Conservation (phyloP, 2,113 vertebrate species). For the Scytalopus superciliaris region DNA sequence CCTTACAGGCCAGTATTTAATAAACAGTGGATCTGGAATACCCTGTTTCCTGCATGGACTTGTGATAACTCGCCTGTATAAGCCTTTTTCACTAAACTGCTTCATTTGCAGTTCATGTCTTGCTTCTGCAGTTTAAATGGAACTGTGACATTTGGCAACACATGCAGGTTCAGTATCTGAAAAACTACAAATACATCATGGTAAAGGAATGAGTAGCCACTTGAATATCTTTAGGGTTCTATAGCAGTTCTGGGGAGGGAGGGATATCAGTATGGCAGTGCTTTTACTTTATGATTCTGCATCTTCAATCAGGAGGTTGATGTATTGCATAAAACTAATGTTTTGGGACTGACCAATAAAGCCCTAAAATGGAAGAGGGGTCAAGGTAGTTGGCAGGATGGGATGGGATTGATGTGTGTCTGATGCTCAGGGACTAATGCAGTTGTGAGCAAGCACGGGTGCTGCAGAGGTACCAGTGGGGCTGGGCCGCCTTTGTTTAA, state of each 20-base stretch:
- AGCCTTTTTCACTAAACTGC: not conserved
- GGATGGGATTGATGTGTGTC: accelerated
- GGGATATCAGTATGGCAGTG: not conserved
- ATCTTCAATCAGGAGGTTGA: not conserved
- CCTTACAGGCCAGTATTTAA: not conserved
- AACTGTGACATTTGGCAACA: not conserved
- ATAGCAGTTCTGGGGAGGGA: not conserved
- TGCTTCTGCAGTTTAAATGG: not conserved
- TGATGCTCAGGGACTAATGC: not conserved
- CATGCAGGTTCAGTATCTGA: not conserved
- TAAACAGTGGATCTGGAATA: not conserved
- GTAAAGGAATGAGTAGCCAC: not conserved
- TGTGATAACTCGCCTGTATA: not conserved
- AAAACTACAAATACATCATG: not conserved
- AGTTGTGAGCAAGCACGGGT: too few species aligned
- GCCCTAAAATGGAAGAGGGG: accelerated
- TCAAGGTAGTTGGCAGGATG: accelerated
- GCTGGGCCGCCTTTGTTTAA: accelerated
- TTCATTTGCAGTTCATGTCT: not conserved
- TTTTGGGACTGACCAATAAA: not conserved
- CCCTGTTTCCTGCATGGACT: not conserved
- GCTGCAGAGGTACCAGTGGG: not conserved
- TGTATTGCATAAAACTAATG: not conserved
- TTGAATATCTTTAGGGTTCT: not conserved
- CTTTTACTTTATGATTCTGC: not conserved